Conservation (phyloP, 2,888 invertebrate genomes). For the Euphydryas editha region DNA sequence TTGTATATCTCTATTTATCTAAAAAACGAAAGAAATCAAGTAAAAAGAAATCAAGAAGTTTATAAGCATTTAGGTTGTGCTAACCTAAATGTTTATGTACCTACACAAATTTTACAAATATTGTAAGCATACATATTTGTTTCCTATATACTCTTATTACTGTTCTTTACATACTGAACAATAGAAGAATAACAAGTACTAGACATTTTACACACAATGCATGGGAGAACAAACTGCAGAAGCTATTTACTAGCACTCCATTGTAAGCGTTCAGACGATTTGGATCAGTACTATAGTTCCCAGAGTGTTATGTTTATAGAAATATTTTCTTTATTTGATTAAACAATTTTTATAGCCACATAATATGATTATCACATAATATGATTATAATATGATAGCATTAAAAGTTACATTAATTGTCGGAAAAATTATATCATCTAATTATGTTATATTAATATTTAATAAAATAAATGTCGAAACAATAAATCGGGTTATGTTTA, state of each 20-base stretch:
- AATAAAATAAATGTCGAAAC: too few species aligned
- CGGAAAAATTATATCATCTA: too few species aligned
- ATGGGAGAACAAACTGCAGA: constrained; percentile 38
- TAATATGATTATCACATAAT: not conserved
- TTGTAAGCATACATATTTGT: not conserved
- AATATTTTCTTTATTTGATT: constrained; percentile 1
- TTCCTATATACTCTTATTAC: constrained; percentile 9
- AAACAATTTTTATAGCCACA: not conserved
- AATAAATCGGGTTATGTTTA: too few species aligned
- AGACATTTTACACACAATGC: constrained; percentile 39
- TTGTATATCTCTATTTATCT: too few species aligned
- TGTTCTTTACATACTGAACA: constrained; percentile 18
- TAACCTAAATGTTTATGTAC: too few species aligned
- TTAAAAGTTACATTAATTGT: not conserved
- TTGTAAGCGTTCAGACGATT: constrained; percentile 40
- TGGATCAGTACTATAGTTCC: constrained; percentile 34
- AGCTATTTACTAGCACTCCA: constrained; percentile 39
- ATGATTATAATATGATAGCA: not conserved
- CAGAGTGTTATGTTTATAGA: constrained; percentile 38
- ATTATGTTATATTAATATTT: too few species aligned
- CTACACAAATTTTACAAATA: not conserved
- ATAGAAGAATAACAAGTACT: constrained; percentile 13
- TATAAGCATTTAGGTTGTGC: too few species aligned
- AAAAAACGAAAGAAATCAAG: too few species aligned
- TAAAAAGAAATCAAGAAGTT: too few species aligned